These are phyloP conservation scores for Bryconaethiops microstoma DNA, from an alignment of 2,797 vertebrate species.

Conservation along the genomic window DNA sequence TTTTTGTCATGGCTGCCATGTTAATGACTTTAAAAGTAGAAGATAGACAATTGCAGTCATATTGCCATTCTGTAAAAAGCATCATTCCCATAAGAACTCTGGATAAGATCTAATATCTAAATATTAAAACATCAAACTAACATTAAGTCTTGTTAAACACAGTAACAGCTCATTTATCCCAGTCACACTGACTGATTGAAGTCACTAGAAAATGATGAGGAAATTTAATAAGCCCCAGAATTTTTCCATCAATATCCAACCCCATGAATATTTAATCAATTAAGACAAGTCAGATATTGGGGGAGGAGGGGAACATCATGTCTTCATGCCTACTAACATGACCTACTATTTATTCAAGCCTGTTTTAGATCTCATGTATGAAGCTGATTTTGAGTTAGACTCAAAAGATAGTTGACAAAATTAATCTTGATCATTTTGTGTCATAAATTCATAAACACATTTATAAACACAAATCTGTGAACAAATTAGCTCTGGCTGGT, in stretches of 20 bases:
- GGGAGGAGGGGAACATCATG: constrained; percentile 13
- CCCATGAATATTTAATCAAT: constrained; percentile 35
- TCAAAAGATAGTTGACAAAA: constrained; percentile 5
- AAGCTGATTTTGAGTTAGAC: background rate
- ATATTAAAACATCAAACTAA: constrained; percentile 21
- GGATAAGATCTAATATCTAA: too few species aligned
- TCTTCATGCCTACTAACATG: constrained; percentile 24
- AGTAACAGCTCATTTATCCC: background rate
- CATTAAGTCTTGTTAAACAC: constrained; percentile 12
- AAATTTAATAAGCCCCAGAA: constrained; percentile 60
- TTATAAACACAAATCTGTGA: constrained; percentile 17
- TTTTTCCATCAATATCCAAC: constrained; percentile 59
- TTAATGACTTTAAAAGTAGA: too few species aligned
- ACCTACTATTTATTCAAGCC: constrained; percentile 43
- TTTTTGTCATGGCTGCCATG: too few species aligned
- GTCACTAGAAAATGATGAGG: constrained; percentile 14
- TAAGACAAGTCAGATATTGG: constrained; percentile 24
- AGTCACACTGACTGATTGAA: background rate
- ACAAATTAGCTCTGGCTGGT: background rate
- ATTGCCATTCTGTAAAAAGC: too few species aligned
- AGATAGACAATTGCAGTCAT: too few species aligned
- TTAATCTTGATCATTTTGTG: constrained; percentile 7
- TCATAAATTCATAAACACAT: constrained; percentile 15
- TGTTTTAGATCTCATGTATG: constrained; percentile 36
- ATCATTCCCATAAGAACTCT: too few species aligned